Conservation (phyloP, 2,888 invertebrate genomes). For the Drosophila acutilabella region DNA sequence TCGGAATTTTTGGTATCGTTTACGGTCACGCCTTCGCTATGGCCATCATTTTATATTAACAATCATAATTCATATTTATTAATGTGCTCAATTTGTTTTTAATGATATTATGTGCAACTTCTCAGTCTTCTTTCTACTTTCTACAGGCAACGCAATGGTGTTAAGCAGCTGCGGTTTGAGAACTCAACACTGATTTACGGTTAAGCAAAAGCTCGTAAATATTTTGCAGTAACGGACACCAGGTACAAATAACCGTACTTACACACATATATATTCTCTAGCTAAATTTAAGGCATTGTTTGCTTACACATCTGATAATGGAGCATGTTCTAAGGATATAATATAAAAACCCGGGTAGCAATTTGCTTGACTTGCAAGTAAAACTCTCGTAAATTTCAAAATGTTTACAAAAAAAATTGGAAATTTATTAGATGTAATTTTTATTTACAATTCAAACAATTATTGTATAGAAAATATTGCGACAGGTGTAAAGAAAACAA, state of each 20-base stretch:
- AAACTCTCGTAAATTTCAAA: slow-evolving; percentile 10
- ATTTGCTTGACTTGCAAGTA: slow-evolving; percentile 16
- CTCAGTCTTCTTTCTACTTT: neutral
- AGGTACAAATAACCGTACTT: slow-evolving; percentile 3
- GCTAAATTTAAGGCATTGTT: slow-evolving; percentile 36
- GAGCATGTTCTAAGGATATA: slow-evolving; percentile 5
- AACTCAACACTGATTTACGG: slow-evolving; percentile 45
- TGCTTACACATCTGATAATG: slow-evolving; percentile 53
- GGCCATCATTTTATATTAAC: slow-evolving; percentile 66
- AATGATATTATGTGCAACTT: slow-evolving; percentile 55
- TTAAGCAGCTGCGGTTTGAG: slow-evolving; percentile 22
- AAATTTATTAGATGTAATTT: neutral
- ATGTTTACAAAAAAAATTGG: neutral
- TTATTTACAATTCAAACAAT: neutral
- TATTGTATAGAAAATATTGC: neutral
- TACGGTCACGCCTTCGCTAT: slow-evolving; percentile 20
- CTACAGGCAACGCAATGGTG: neutral
- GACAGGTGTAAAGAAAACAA: too few species aligned
- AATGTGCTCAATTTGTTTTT: slow-evolving; percentile 74
- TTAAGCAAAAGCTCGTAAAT: slow-evolving; percentile 41
- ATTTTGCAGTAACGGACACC: slow-evolving; percentile 28
- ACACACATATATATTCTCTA: slow-evolving; percentile 3
- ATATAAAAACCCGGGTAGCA: neutral
- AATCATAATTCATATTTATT: slow-evolving; percentile 75
- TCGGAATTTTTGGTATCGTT: slow-evolving; percentile 16